These are phyloP conservation scores for Drosophila bifasciata DNA, from an alignment of 1,140 invertebrate species.

Conservation along the genomic window DNA sequence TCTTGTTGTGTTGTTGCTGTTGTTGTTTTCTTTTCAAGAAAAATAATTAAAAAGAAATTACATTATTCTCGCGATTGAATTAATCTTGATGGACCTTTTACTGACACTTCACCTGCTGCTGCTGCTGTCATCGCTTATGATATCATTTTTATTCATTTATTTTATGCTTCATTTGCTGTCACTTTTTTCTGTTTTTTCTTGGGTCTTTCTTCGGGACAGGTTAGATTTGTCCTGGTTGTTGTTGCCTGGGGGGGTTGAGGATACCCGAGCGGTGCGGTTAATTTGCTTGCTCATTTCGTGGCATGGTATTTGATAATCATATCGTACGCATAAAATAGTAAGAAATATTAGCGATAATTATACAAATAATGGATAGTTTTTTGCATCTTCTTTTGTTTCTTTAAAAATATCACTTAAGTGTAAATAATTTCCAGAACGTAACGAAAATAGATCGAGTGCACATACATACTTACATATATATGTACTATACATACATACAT, in stretches of 20 bases:
- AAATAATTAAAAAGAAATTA: slow-evolving; percentile 45
- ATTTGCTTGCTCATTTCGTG: slow-evolving; percentile 63
- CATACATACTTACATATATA: slow-evolving; percentile 35
- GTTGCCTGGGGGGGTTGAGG: slow-evolving; percentile 4
- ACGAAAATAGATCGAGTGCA: slow-evolving; percentile 73
- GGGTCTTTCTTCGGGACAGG: slow-evolving; percentile 13
- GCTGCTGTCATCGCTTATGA: slow-evolving; percentile 1
- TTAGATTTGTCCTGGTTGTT: slow-evolving; percentile 6
- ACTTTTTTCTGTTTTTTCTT: slow-evolving; percentile 3
- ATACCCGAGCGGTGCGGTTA: not conserved
- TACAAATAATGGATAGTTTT: slow-evolving; percentile 77
- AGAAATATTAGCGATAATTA: slow-evolving; percentile 75
- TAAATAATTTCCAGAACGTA: slow-evolving; percentile 82
- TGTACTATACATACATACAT: no score
- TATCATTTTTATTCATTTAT: slow-evolving; percentile 8
- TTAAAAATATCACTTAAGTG: slow-evolving; percentile 81
- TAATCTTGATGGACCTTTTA: slow-evolving; percentile 39
- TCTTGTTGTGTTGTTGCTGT: slow-evolving; percentile 54
- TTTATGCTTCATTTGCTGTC: slow-evolving; percentile 13
- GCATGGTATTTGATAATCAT: slow-evolving; percentile 36
- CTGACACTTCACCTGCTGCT: slow-evolving; percentile 21
- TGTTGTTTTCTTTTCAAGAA: slow-evolving; percentile 54
- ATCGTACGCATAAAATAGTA: slow-evolving; percentile 59
- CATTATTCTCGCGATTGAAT: slow-evolving; percentile 44
- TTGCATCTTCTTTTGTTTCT: slow-evolving; percentile 37